Conservation (phyloP, 2,888 invertebrate species). For the Axea sp. region DNA sequence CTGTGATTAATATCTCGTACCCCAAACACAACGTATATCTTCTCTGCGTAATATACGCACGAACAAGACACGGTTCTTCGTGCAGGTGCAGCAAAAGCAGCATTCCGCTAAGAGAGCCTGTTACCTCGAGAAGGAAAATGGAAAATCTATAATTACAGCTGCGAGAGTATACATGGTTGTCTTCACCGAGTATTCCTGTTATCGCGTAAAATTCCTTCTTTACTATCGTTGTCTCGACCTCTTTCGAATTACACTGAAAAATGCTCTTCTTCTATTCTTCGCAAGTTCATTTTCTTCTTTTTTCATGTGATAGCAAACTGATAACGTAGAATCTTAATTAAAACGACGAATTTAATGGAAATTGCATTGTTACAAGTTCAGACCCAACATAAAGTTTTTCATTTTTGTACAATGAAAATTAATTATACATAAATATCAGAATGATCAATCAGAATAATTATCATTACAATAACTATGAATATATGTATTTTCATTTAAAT, state of each 20-base stretch:
- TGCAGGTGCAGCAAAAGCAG: conserved; percentile 60
- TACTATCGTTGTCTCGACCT: conserved; percentile 28
- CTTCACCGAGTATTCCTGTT: conserved; percentile 57
- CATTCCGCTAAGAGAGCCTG: conserved; percentile 49
- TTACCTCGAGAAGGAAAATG: conserved; percentile 64
- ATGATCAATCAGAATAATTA: too few relatives aligned
- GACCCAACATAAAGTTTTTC: conserved; percentile 5
- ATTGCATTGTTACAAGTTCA: conserved; percentile 53
- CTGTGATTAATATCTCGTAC: conserved; percentile 64
- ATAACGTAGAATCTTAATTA: conserved; percentile 67
- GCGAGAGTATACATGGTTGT: conserved; percentile 61
- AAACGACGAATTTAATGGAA: conserved; percentile 64
- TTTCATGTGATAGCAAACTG: conserved; percentile 49
- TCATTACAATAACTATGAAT: too few relatives aligned
- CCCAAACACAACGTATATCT: conserved; percentile 63
- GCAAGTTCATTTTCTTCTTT: conserved; percentile 12
- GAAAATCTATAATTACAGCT: conserved; percentile 68
- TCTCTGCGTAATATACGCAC: conserved; percentile 53
- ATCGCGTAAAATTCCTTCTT: conserved; percentile 53
- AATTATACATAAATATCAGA: too few relatives aligned
- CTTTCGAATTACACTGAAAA: conserved; percentile 31
- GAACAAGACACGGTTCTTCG: conserved; percentile 41
- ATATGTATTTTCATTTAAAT: too few relatives aligned
- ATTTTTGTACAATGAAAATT: too few relatives aligned
- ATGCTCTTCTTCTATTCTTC: conserved; percentile 35